Percentiles rank a stretch among this genome's conserved stretches.
Conservation (phyloP, 2,888 invertebrate species). For the Drosophila flavopinicola region DNA sequence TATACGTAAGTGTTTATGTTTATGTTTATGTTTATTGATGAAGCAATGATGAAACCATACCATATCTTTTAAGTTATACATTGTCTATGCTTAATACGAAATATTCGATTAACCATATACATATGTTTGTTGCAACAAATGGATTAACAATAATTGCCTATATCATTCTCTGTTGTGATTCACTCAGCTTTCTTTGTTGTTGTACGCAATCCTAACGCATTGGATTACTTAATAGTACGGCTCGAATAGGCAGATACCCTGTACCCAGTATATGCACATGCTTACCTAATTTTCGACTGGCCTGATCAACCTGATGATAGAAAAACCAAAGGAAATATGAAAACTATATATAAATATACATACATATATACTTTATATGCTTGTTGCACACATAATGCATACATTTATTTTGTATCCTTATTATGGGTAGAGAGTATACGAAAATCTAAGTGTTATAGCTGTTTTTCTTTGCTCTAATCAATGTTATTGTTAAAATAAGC, state of each 20-base stretch:
- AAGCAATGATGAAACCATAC: conserved; percentile 21
- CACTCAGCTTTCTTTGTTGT: conserved; percentile 41
- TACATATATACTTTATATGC: background rate
- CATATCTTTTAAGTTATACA: conserved; percentile 18
- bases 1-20: background rate
- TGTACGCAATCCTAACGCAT: conserved; percentile 18
- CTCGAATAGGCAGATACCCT: background rate
- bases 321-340: background rate
- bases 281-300: no score
- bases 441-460: conserved; percentile 9
- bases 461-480: conserved; percentile 10
- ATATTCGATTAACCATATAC: background rate
- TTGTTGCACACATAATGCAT: conserved; percentile 1
- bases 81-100: background rate
- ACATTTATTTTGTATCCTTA: background rate
- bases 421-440: background rate
- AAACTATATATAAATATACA: background rate
- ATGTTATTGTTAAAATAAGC: background rate
- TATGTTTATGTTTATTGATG: conserved; percentile 12
- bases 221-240: background rate
- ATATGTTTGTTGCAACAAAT: background rate
- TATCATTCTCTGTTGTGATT: conserved; percentile 33
- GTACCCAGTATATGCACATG: background rate
- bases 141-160: background rate
- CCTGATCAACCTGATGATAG: no score